Evolutionary conservation across 2,888 invertebrate genomes (phyloP), one percentile per base, ranked within the genome.

Genomic region (Agonum fuliginosum): DNA sequence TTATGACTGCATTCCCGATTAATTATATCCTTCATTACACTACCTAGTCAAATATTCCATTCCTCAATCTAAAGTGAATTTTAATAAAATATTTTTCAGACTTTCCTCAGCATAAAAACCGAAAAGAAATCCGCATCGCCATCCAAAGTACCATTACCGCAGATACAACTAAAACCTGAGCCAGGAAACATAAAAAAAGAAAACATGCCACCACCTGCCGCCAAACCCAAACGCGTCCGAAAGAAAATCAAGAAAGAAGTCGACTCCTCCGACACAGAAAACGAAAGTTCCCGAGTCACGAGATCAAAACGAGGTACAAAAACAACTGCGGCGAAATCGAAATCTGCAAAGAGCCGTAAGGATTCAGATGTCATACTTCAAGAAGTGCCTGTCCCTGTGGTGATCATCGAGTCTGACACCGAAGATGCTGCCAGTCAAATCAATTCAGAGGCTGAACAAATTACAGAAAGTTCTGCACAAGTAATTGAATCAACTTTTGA

Each of bases 321-420:
- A 19, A 12, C 41, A 3, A n/a, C 48, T 14, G 12, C 41, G 8
- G 17, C 10, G 8, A 58, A 14, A 41, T n/a, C 46, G 48, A 48
- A 30, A 43, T 8, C 20, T 4, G 19, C 19, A 30, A 19, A n/a
- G n/a, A 30, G 17, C 5, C 67, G 17, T 24, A 20, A 27, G 19
- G 80, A 81, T 65, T 84, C 84, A 0, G 84, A 84, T 79, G 81
- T 84, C 2, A 78, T 83, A 14, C 51, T 85, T 43, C 81, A 83
- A 79, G 80, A 81, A 43, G 73, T 80, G 10, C 65, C 79, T 2
- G 69, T 84, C 5, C 78, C 82, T 12, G 79, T 80, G 8, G 79
- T 84, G 10, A 80, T 79, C 62, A 78, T 84, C 4, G 83, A 83
- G 17, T 80, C 80, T n/a, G 82, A 82, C 2, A 17, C 17, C n/a